phyloP scores from a whole-genome alignment of 2,113 vertebrate species.

The Eclectus roratus region DNA sequence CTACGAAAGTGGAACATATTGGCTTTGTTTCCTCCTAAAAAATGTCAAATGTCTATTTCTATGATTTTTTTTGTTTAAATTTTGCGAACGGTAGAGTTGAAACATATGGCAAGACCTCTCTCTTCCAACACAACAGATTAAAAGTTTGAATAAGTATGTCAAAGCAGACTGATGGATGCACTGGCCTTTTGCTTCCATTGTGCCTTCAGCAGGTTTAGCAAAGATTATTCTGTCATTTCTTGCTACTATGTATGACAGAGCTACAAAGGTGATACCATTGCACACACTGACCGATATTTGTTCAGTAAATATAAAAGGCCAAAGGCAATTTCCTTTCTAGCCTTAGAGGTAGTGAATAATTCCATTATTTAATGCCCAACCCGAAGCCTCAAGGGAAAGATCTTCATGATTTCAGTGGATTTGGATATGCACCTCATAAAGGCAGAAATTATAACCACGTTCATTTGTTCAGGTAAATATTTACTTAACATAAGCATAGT shows the following conservation, averaged over 20 bases:
- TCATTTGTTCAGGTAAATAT: not conserved
- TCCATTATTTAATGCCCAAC: not conserved
- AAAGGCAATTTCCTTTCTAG: not conserved
- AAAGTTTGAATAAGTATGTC: not conserved
- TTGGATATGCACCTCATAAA: not conserved
- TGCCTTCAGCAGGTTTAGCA: constrained; percentile 20
- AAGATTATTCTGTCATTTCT: constrained; percentile 35
- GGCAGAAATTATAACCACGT: not conserved
- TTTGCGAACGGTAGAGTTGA: not conserved
- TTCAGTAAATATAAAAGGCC: not conserved
- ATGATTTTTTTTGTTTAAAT: not conserved
- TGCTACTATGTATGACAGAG: not conserved
- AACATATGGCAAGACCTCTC: not conserved
- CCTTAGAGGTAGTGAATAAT: not conserved
- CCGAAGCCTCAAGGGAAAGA: not conserved
- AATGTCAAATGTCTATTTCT: not conserved
- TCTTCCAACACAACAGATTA: not conserved
- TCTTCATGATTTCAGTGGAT: not conserved
- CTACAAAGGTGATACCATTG: not conserved
- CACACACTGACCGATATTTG: not conserved
- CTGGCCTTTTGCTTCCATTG: not conserved
- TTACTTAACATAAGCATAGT: not conserved
- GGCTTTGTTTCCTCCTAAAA: not conserved
- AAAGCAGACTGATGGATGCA: not conserved
- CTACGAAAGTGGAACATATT: not conserved